Percentiles rank a stretch among this genome's conserved stretches.
Conservation (phyloP, 2,797 vertebrate genomes). For the Poecilia velifera region DNA sequence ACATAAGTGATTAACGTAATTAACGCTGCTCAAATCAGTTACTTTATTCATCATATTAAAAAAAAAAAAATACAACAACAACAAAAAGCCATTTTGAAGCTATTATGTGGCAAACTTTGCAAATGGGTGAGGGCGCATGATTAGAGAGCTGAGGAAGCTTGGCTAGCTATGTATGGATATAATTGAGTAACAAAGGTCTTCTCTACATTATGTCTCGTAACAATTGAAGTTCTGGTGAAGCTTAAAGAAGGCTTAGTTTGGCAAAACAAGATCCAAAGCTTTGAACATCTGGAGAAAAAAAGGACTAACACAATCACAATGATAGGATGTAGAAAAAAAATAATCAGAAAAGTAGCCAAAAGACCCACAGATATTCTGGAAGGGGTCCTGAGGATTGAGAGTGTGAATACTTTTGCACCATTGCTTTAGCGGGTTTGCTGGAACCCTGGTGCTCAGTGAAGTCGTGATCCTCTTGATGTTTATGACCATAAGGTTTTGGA, state of each 20-base stretch:
- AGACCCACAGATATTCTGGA: too few species aligned
- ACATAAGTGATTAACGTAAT: background rate
- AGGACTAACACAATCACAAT: background rate
- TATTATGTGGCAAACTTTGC: constrained; percentile 12
- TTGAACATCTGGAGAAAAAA: background rate
- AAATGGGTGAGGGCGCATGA: constrained; percentile 3
- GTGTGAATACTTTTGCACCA: background rate
- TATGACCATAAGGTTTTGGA: background rate
- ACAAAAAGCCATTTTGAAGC: background rate
- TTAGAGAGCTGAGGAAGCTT: constrained; percentile 12
- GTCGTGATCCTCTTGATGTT: background rate
- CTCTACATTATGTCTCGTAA: background rate
- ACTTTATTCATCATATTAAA: background rate
- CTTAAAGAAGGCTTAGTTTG: background rate
- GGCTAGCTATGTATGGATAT: background rate
- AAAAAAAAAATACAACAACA: background rate
- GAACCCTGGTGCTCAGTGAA: background rate
- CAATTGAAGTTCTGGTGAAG: background rate
- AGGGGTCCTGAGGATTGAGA: background rate
- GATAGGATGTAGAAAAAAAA: too few species aligned
- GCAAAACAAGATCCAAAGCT: background rate
- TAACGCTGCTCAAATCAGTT: background rate
- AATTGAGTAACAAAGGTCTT: background rate
- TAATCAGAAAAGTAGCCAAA: too few species aligned
- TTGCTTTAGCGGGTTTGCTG: background rate